Evolutionary conservation across 2,888 invertebrate species (phyloP), one percentile per base, ranked within the genome.

Genomic region (Neocrepidodera transversa): DNA sequence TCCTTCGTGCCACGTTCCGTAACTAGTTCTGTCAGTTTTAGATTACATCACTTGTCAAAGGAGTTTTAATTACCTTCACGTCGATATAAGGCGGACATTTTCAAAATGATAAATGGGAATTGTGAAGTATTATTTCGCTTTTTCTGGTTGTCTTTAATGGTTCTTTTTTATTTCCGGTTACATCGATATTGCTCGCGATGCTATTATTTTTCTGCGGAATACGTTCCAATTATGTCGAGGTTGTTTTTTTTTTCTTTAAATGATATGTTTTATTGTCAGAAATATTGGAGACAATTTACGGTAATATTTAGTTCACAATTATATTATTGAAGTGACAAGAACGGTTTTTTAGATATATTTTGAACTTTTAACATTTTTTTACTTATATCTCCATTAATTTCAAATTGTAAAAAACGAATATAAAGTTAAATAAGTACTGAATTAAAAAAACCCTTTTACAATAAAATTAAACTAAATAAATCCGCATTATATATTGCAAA

Each of bases 101-200:
- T 63, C 60, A 59, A 63, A 63, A 65, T 68, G 67, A 68, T 66
- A 66, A 66, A 68, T 68, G 65, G 54, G 60, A 63, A 58, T 59
- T 59, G 51, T n/a, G 45, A 35, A 54, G 30, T 36, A 54, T 54
- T 64, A 64, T 67, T 65, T 63, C 55, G 58, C 58, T 60, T 67
- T 65, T 62, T 64, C 57, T 50, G 47, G 18, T 20, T 26, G 18
- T 45, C 56, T 60, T 56, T 63, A 65, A 63, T 65, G 62, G 53
- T 56, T 53, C 52, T 58, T 60, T 63, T 67, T 63, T 61, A 52
- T 48, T 23, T 38, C 51, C 51, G 20, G 16, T 53, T 43, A 13
- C 53, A 23, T 53, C 43, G 32, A 43, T 53, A 43, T 36, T 26
- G 28, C 26, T 47, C 18, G 45, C 26, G 35, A 45, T 54, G 36